Evolutionary conservation across 2,888 invertebrate species (phyloP), one percentile per base, ranked within the genome.

Genomic region (Eumacrocentrus americanus): DNA sequence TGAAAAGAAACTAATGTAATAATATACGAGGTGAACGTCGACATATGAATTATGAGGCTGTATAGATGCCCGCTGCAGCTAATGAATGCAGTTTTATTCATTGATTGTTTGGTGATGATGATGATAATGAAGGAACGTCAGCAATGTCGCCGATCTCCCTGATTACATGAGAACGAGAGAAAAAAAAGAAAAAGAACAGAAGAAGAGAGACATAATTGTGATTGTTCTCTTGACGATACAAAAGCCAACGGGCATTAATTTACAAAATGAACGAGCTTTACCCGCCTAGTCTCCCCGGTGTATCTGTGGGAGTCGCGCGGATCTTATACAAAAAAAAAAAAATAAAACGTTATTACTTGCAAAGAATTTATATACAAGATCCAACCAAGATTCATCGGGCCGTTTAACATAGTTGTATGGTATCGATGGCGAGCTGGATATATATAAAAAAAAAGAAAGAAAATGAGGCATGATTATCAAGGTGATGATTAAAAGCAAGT

Each of bases 211-310:
- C 3, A 34, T 11, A 34, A 50, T 50, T 58, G 23, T 52, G 35
- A 58, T 58, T 52, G 23, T 35, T 58, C 14, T 52, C 22, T 37
- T 46, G 35, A 35, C 14, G 25, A 46, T 20, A 50, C 23, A 63
- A n/a, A 54, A 61, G 62, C 67, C 71, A 73, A 72, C 71, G 77
- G 77, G 77, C 77, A 78, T 77, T 77, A 77, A 70, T 71, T 72
- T 70, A 69, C 63, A 64, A 58, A 63, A 66, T 51, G 69, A 75
- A 75, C 72, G 78, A 78, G 76, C 76, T 77, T 78, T 78, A 76
- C 67, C 68, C 70, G 69, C 65, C 52, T 56, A 54, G 61, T 61
- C 60, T 55, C 53, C 62, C 61, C 66, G 66, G 64, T 59, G 25
- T 44, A 40, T 50, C 42, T 55, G 51, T 55, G 66, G 67, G 42